Base-by-base conservation (phyloP, 2,113 vertebrate genomes). In the Colaptes auratus region DNA sequence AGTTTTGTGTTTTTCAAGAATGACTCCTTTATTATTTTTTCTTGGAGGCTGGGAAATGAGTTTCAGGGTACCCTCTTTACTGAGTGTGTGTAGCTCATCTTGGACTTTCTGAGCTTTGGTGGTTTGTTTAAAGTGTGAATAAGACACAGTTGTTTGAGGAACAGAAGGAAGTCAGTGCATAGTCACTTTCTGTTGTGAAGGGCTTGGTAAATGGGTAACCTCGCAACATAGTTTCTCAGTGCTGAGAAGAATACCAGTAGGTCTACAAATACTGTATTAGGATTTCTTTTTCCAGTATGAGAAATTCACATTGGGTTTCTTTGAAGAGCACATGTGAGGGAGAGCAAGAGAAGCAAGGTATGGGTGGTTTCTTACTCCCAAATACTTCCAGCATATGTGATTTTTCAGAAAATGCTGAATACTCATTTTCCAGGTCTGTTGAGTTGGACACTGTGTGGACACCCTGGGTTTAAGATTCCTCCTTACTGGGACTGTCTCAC, bases 201-300 rank as follows among this genome's bases (percentile, higher is more conserved):
- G 77, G 55, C 80, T 79, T 78, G 60, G 91, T 81, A 88, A 89
- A 59, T 6, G n/a, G 82, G 35, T 90, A 46, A 88, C 65, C 78
- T 96, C 58, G 55, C 66, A 55, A 25, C 42, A 48, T 81, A 74
- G 85, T 92, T 86, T 94, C 72, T 66, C 27, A 46, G 44, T 86
- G 58, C 82, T 90, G 64, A 78, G 86, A 88, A 76, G 69, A 88
- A 81, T 94, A 90, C 69, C 33, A 19, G 21, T 82, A 77, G 46
- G 77, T 76, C 42, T 92, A n/a, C 88, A 91, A 92, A 95, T 88
- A 67, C 86, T 94, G 66, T 70, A 55, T 63, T 97, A 88, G 79
- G 80, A 59, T 92, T 90, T 69, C 25, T 87, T 95, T 60, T 89
- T 67, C 75, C 66, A 0, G 25, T 44, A 12, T 10, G 9, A 88